Evolutionary conservation across 2,113 vertebrate species (phyloP), one percentile per base, ranked within the genome.

Genomic region (Helogale parvula): DNA sequence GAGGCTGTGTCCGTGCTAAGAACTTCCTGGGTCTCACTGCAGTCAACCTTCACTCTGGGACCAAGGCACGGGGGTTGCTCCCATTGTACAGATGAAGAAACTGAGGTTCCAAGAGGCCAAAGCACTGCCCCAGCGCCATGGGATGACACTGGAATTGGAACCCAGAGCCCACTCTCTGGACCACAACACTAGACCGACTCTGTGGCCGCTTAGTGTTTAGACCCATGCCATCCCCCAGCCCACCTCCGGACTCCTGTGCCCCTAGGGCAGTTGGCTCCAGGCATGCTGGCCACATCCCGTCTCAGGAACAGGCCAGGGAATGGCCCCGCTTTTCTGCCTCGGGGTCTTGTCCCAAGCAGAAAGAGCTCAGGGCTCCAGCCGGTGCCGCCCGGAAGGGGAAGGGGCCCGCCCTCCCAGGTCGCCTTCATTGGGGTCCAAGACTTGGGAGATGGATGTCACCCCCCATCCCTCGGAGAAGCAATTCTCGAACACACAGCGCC

Each of bases 121-220:
- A 31, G 23, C 57, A 5, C 52, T 0, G 3, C 9, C 77, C 69
- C 41, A 13, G 1, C 0, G 0, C 17, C 41, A 16, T 10, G 12
- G 4, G 81, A 45, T 25, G 1, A 33, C 11, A 0, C 16, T 45
- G 45, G 68, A 5, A 76, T 52, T 23, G 31, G 60, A 6, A 63
- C 65, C 47, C 66, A 10, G 71, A 88, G 31, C 33, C 69, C 71
- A 8, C 60, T 7, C 33, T 71, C 45, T 89, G 14, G 23, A 63
- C 14, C 5, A 7, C 4, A 17, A 35, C 50, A 16, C 84, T 69
- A 5, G 50, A 60, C 47, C 2, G 3, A 27, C 41, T n/a, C 4
- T 14, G 5, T 12, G 17, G 57, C n/a, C 4, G 29, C 31, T 45
- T 7, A 38, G 66, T 9, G 5, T 10, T 11, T 12, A 9, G 3